Conservation (phyloP, 2,797 vertebrate genomes). For the Apogon talboti region DNA sequence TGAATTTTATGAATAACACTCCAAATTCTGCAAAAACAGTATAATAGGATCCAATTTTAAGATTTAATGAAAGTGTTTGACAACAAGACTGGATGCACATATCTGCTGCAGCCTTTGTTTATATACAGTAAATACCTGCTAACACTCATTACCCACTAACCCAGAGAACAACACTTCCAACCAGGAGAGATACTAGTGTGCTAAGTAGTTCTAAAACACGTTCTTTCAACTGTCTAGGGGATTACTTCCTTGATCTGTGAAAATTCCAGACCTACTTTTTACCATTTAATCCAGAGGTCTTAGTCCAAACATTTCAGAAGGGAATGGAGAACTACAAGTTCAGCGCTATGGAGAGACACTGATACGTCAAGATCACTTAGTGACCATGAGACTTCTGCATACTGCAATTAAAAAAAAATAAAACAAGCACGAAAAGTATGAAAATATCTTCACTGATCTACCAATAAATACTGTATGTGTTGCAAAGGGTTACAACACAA, state of each 20-base stretch:
- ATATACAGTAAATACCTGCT: slow-evolving; percentile 6
- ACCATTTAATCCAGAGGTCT: slow-evolving; percentile 15
- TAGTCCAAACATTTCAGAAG: slow-evolving; percentile 14
- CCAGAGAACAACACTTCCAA: slow-evolving; percentile 7
- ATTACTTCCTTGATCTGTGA: slow-evolving; percentile 18
- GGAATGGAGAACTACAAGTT: slow-evolving; percentile 10
- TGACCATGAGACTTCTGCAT: too few relatives aligned
- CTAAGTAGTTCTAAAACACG: slow-evolving; percentile 1
- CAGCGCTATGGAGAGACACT: background rate
- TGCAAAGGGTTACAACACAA: background rate
- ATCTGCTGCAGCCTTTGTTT: background rate
- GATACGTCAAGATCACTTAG: too few relatives aligned
- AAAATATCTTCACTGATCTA: too few relatives aligned
- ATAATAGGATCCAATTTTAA: slow-evolving; percentile 26
- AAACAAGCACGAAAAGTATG: background rate
- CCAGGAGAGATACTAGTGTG: background rate
- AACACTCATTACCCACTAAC: slow-evolving; percentile 19
- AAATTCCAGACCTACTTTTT: slow-evolving; percentile 30
- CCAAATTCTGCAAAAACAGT: slow-evolving; percentile 11
- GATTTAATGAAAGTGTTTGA: slow-evolving; percentile 45
- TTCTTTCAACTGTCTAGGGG: slow-evolving; percentile 2
- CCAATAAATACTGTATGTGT: too few relatives aligned
- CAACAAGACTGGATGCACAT: slow-evolving; percentile 16
- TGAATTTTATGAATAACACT: background rate
- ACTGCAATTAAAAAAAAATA: background rate